A percentile compares a stretch with the other conserved stretches of the same genome.
Evolutionary conservation across 1,140 invertebrate species (phyloP).

Genomic region (Papilio xuthus): DNA sequence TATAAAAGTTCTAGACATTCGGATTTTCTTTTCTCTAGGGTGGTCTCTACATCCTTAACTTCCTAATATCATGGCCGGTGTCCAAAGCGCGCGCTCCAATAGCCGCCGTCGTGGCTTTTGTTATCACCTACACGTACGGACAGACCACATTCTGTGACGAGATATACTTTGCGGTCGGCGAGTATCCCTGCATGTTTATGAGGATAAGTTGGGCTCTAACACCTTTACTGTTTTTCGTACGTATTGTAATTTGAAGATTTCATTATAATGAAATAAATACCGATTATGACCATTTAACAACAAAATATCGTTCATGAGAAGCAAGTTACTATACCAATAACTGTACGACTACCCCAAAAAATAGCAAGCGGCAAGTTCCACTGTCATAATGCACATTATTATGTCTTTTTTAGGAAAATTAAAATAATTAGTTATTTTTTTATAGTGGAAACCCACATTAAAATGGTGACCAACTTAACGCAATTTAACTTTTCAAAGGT

Average conservation of each 20-base stretch:
- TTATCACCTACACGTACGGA: constrained; percentile 64
- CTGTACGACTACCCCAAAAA: too few relatives aligned
- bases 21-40: constrained; percentile 50
- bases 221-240: constrained; percentile 60
- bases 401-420: too few relatives aligned
- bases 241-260: constrained; percentile 16
- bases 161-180: constrained; percentile 64
- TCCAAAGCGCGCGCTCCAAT: constrained; percentile 52
- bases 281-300: too few relatives aligned
- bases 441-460: too few relatives aligned
- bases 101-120: constrained; percentile 47
- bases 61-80: constrained; percentile 67
- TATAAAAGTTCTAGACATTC: too few relatives aligned
- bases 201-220: constrained; percentile 67
- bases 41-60: constrained; percentile 67
- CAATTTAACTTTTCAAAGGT: constrained; percentile 46
- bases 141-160: constrained; percentile 72
- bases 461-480: too few relatives aligned
- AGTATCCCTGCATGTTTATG: constrained; percentile 68
- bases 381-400: too few relatives aligned
- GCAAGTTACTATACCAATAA: too few relatives aligned
- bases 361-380: too few relatives aligned
- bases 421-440: too few relatives aligned
- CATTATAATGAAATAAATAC: neutral
- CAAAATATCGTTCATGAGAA: too few relatives aligned